Evolutionary conservation across 2,113 vertebrate species (phyloP).

Genomic region (rabbit (Oryctolagus cuniculus)): DNA sequence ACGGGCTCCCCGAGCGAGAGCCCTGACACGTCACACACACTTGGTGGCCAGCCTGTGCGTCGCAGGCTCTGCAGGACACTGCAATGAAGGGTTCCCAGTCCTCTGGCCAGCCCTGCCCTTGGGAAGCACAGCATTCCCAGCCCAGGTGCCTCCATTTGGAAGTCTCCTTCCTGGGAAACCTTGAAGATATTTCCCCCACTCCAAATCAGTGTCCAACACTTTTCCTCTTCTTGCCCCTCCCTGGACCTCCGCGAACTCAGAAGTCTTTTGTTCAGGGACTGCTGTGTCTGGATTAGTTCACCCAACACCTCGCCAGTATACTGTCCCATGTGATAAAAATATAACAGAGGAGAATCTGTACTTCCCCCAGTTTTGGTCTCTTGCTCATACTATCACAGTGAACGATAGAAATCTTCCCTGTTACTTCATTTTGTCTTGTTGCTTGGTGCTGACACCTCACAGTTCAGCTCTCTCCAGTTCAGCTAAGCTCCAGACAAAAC

Average conservation of each 20-base stretch:
- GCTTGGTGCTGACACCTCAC: neutral
- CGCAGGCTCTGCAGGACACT: too few relatives aligned
- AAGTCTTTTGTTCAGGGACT: neutral
- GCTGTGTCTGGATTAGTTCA: neutral
- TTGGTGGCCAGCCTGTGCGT: neutral
- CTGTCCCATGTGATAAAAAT: neutral
- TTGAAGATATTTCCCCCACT: neutral
- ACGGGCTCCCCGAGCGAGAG: neutral
- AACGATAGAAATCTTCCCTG: neutral
- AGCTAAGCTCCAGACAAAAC: slow-evolving; percentile 12
- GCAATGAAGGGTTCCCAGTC: neutral
- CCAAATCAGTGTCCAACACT: neutral
- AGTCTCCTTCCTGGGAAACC: neutral
- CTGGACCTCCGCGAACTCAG: neutral
- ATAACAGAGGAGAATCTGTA: accelerated
- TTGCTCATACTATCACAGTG: neutral
- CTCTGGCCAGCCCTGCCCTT: neutral
- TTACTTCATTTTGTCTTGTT: neutral
- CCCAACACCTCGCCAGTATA: neutral
- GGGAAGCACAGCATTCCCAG: too few relatives aligned
- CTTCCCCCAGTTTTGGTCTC: neutral
- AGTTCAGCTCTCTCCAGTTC: neutral
- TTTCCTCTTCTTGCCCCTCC: neutral
- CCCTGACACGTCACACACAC: neutral
- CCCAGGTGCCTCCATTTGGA: neutral